phyloP scores from a whole-genome alignment of 1,140 invertebrate species.

The Heliothis subflexa region DNA sequence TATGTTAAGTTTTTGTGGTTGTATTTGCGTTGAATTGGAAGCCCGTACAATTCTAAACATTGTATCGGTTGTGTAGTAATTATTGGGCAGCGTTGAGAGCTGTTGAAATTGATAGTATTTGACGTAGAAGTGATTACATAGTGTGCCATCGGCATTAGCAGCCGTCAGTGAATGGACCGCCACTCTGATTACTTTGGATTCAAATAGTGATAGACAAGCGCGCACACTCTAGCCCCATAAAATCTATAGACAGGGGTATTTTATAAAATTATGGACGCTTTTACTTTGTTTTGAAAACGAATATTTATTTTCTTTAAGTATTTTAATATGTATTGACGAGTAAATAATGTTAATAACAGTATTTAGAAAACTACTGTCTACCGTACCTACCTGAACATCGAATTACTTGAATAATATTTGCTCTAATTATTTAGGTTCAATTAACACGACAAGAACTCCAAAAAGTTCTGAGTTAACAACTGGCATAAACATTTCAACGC shows the following conservation, averaged over 20 bases:
- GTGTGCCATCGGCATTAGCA: constrained; percentile 42
- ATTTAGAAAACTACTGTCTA: too few species aligned
- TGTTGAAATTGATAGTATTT: constrained; percentile 44
- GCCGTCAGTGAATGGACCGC: constrained; percentile 41
- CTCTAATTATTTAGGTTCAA: too few species aligned
- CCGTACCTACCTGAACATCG: too few species aligned
- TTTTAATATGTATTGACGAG: too few species aligned
- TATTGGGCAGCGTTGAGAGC: constrained; percentile 21
- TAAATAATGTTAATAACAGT: too few species aligned
- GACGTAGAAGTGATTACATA: constrained; percentile 43
- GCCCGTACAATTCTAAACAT: constrained; percentile 4
- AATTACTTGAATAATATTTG: too few species aligned
- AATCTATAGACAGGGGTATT: not conserved
- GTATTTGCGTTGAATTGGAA: constrained; percentile 21
- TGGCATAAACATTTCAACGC: not conserved
- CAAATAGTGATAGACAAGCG: constrained; percentile 60
- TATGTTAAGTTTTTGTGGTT: constrained; percentile 7
- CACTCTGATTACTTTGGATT: constrained; percentile 58
- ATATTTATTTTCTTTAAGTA: too few species aligned
- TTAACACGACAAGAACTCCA: too few species aligned
- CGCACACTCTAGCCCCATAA: constrained; percentile 18
- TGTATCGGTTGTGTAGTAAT: constrained; percentile 26
- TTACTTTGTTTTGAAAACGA: too few species aligned
- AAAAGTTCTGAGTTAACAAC: too few species aligned
- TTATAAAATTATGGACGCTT: not conserved